phyloP scores from a whole-genome alignment of 2,888 invertebrate genomes.

The Drosophila kanekoi region DNA sequence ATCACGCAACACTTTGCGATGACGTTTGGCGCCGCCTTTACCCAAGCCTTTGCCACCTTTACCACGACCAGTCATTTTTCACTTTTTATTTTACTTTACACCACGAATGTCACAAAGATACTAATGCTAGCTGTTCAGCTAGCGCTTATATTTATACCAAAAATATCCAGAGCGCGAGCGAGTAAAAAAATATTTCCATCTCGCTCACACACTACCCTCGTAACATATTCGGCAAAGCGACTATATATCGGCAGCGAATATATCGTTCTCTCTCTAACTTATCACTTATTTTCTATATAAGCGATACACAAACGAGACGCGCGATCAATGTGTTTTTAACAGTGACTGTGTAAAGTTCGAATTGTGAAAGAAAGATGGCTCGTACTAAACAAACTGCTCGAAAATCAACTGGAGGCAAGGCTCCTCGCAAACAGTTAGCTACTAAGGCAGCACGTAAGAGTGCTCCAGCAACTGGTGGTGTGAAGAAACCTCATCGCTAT shows the following conservation, averaged over 20 bases:
- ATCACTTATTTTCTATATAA: slow-evolving; percentile 16
- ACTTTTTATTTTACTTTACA: too few species aligned
- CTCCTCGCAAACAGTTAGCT: slow-evolving; percentile 45
- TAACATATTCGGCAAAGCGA: too few species aligned
- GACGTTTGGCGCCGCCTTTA: too few species aligned
- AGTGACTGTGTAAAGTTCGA: slow-evolving; percentile 16
- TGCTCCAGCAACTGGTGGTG: slow-evolving; percentile 33
- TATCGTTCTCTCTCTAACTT: background rate
- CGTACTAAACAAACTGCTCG: background rate
- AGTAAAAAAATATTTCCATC: too few species aligned
- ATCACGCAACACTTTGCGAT: too few species aligned
- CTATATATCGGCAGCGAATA: slow-evolving; percentile 1
- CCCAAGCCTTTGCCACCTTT: too few species aligned
- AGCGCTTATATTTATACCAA: too few species aligned
- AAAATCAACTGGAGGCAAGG: slow-evolving; percentile 10
- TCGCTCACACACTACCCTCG: too few species aligned
- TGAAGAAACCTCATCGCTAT: slow-evolving; percentile 37
- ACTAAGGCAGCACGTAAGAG: slow-evolving; percentile 43
- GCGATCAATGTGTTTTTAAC: slow-evolving; percentile 10
- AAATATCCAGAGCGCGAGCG: too few species aligned
- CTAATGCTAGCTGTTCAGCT: too few species aligned
- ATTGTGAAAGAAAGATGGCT: background rate
- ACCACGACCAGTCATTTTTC: too few species aligned
- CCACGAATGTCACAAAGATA: too few species aligned
- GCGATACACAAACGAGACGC: background rate